Percentiles rank a stretch among this genome's conserved stretches.
Evolutionary conservation across 1,140 invertebrate species (phyloP).

Genomic region (Apocrypta bakeri): DNA sequence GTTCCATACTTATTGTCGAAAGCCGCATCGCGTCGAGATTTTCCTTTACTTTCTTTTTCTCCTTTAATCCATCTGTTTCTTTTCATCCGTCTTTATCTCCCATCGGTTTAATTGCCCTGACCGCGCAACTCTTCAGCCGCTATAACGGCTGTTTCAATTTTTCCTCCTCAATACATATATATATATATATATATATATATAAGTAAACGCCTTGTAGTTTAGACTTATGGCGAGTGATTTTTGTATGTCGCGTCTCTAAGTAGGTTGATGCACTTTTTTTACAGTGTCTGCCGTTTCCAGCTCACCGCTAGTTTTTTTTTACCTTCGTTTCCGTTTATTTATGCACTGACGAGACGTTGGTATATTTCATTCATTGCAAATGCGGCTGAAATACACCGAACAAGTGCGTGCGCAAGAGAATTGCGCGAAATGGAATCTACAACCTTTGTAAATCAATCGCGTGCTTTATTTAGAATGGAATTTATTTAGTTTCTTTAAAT

Average conservation of each 20-base stretch:
- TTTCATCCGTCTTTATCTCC: conserved; percentile 29
- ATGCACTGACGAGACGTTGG: too few species aligned
- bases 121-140: neutral
- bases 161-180: neutral
- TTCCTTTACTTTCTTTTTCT: neutral
- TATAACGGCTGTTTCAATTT: neutral
- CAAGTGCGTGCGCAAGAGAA: neutral
- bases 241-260: neutral
- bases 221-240: neutral
- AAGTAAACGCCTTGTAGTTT: neutral
- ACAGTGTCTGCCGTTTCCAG: neutral
- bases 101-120: conserved; percentile 50
- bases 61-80: neutral
- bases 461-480: too few species aligned
- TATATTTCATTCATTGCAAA: too few species aligned
- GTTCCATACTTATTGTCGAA: too few species aligned
- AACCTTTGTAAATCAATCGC: too few species aligned
- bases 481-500: too few species aligned
- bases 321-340: neutral
- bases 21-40: too few species aligned
- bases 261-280: neutral
- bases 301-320: neutral
- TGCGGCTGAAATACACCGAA: neutral
- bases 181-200: too few species aligned
- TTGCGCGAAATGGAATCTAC: too few species aligned